phyloP scores from a whole-genome alignment of 2,888 invertebrate species.

The Andrena dorsata region DNA sequence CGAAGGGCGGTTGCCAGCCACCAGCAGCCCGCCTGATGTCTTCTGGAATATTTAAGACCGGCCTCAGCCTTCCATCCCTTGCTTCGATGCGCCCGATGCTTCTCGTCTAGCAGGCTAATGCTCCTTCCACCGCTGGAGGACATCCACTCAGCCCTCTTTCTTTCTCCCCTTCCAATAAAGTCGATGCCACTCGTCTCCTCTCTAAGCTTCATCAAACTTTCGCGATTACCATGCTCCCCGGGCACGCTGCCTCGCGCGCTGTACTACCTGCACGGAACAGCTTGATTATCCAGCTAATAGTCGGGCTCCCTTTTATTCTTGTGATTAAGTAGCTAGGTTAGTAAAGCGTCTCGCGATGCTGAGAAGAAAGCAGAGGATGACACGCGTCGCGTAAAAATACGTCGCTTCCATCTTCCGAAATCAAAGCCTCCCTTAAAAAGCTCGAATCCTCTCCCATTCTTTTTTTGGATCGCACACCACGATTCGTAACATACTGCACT shows the following conservation, averaged over 20 bases:
- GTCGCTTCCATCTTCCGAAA: too few relatives aligned
- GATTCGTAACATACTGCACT: too few relatives aligned
- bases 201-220: constrained; percentile 41
- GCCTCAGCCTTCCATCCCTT: constrained; percentile 52
- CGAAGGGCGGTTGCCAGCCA: constrained; percentile 60
- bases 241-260: too few relatives aligned
- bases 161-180: constrained; percentile 34
- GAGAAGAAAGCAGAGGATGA: too few relatives aligned
- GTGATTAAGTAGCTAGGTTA: too few relatives aligned
- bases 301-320: too few relatives aligned
- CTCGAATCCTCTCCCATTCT: too few relatives aligned
- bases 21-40: constrained; percentile 68
- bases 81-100: constrained; percentile 59
- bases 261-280: neutral
- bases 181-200: constrained; percentile 32
- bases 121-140: constrained; percentile 1
- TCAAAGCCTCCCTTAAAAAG: too few relatives aligned
- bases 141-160: neutral
- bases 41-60: constrained; percentile 76
- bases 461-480: too few relatives aligned
- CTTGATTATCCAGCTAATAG: too few relatives aligned
- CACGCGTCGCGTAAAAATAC: too few relatives aligned
- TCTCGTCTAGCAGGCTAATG: constrained; percentile 58
- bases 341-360: too few relatives aligned
- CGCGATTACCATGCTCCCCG: constrained; percentile 13